Percentiles rank a stretch among this genome's conserved stretches.
These are phyloP conservation scores for Galaxea fascicularis DNA, from an alignment of 92 coral and sea anemone genomes.

Conservation along the genomic window DNA sequence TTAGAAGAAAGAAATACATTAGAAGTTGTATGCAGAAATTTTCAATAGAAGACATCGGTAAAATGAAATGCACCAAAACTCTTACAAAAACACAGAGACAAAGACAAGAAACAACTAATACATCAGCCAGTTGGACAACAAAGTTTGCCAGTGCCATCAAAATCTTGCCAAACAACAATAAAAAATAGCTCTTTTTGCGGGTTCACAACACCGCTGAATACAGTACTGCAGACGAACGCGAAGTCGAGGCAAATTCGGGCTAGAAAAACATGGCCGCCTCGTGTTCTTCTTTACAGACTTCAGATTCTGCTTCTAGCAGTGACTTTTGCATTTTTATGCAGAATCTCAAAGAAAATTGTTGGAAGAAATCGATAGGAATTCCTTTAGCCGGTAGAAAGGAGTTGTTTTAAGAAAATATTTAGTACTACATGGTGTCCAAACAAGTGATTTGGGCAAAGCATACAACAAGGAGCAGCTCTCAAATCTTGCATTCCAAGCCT, in stretches of 20 bases:
- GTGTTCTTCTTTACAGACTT: constrained; percentile 27
- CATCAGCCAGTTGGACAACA: too few species aligned
- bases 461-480: constrained; percentile 11
- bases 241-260: constrained; percentile 37
- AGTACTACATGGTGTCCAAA: constrained; percentile 15
- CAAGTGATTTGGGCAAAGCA: constrained; percentile 22
- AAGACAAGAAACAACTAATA: too few species aligned
- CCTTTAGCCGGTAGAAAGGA: constrained; percentile 18
- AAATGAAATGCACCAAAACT: too few species aligned
- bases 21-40: too few species aligned
- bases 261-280: constrained; percentile 34
- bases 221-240: constrained; percentile 25
- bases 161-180: too few species aligned
- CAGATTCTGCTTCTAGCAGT: constrained; percentile 19
- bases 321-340: constrained; percentile 18
- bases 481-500: constrained; percentile 36
- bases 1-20: too few species aligned
- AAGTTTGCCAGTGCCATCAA: too few species aligned
- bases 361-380: constrained; percentile 19
- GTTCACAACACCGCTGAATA: constrained; percentile 10
- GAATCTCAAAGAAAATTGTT: not conserved
- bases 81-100: too few species aligned
- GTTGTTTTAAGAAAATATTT: constrained; percentile 20
- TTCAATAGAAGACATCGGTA: too few species aligned
- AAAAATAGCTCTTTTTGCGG: constrained; percentile 7